These are phyloP conservation scores for Chaetophractus vellerosus DNA, from an alignment of 2,797 vertebrate genomes.

Conservation along the genomic window DNA sequence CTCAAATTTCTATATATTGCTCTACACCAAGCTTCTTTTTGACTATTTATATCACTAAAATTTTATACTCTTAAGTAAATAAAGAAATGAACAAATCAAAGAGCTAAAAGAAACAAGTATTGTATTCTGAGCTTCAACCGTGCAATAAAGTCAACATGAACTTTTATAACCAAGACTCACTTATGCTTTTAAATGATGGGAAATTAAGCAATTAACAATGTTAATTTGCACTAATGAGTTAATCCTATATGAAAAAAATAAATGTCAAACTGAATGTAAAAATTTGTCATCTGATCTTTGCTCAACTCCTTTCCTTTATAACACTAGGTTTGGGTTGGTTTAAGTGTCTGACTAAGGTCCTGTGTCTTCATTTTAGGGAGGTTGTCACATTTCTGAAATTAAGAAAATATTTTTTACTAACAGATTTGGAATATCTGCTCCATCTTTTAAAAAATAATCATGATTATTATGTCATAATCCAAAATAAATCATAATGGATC, in stretches of 20 bases:
- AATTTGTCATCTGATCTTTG: neutral
- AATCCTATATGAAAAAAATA: neutral
- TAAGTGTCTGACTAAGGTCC: neutral
- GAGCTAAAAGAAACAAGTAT: neutral
- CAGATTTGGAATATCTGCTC: neutral
- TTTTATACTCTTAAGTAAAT: neutral
- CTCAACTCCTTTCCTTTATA: slow-evolving; percentile 32
- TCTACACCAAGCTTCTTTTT: neutral
- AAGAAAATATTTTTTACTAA: neutral
- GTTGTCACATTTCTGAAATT: neutral
- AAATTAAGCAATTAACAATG: neutral
- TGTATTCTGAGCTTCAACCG: slow-evolving; percentile 19
- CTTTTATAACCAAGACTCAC: neutral
- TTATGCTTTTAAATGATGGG: neutral
- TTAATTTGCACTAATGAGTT: slow-evolving; percentile 11
- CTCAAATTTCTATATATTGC: neutral
- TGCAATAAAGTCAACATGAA: slow-evolving; percentile 20
- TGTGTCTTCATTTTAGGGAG: neutral
- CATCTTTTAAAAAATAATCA: neutral
- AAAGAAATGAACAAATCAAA: slow-evolving; percentile 19
- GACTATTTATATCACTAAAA: neutral
- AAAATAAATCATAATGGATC: neutral
- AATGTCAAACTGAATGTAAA: neutral
- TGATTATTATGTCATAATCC: neutral
- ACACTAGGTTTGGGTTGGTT: neutral